Conservation (phyloP, 2,888 invertebrate genomes). For the Tethea ocularis region DNA sequence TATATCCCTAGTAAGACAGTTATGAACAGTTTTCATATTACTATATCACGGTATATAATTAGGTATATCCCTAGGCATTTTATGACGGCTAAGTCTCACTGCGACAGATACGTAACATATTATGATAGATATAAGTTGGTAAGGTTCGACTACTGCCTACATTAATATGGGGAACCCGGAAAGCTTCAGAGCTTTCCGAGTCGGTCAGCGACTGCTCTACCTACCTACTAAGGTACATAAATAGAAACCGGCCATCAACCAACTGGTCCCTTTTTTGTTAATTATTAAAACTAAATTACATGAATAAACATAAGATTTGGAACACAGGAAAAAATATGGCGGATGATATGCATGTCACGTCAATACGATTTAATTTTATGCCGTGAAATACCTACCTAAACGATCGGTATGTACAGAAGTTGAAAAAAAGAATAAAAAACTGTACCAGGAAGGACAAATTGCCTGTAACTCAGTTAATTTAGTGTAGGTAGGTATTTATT, state of each 20-base stretch:
- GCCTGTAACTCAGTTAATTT: conserved; percentile 11
- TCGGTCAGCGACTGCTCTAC: too few species aligned
- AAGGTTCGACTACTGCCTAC: too few species aligned
- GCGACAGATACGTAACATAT: too few species aligned
- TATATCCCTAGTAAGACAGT: too few species aligned
- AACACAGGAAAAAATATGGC: background rate
- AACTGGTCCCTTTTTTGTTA: background rate
- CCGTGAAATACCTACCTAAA: background rate
- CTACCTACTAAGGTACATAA: background rate
- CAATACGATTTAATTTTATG: background rate
- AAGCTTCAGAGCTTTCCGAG: too few species aligned
- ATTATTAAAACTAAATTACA: background rate
- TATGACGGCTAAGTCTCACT: too few species aligned
- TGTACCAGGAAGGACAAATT: conserved; percentile 21
- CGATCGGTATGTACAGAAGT: background rate
- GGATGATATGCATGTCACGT: background rate
- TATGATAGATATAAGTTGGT: too few species aligned
- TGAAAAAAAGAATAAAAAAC: conserved; percentile 6
- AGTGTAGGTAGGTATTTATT: conserved; percentile 5
- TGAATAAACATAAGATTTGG: background rate
- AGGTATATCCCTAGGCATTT: too few species aligned
- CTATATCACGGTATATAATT: too few species aligned
- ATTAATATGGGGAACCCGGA: too few species aligned
- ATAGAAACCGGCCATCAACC: background rate
- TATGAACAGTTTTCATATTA: too few species aligned